Percentiles rank a stretch among this genome's conserved stretches.
Conservation (phyloP, 2,113 vertebrate species). For the Poicephalus gulielmi region DNA sequence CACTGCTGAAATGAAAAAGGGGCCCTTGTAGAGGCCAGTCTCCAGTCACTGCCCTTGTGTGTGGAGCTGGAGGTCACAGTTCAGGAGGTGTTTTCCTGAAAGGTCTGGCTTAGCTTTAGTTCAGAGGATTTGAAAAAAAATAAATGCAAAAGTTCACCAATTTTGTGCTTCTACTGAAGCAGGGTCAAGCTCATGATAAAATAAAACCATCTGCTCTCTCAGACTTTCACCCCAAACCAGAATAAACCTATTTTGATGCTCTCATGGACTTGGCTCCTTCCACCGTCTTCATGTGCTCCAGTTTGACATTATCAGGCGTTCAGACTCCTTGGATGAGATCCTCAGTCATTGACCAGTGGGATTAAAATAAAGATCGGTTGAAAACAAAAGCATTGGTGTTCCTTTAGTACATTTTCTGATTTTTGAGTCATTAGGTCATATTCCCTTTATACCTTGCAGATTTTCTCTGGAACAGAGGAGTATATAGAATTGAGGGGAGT, state of each 20-base stretch:
- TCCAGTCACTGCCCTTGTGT: neutral
- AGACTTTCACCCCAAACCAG: neutral
- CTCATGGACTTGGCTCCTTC: neutral
- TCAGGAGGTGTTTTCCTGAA: neutral
- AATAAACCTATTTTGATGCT: slow-evolving; percentile 7
- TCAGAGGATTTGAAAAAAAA: neutral
- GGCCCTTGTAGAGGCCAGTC: neutral
- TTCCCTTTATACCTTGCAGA: neutral
- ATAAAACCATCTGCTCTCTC: neutral
- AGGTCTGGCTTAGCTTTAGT: neutral
- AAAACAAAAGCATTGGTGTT: neutral
- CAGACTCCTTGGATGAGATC: slow-evolving; percentile 5
- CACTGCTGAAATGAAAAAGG: neutral
- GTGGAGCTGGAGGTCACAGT: neutral
- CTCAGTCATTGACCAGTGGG: neutral
- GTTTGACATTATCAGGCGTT: neutral
- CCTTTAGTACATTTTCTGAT: neutral
- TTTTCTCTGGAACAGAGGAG: neutral
- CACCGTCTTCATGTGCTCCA: neutral
- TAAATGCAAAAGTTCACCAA: neutral
- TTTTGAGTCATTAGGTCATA: neutral
- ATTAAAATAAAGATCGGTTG: neutral
- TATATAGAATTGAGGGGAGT: neutral
- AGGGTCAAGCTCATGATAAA: neutral
- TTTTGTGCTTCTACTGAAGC: neutral